Evolutionary conservation across 2,797 vertebrate species (phyloP), one percentile per base, ranked within the genome.

Genomic region (Acipenser oxyrinchus): DNA sequence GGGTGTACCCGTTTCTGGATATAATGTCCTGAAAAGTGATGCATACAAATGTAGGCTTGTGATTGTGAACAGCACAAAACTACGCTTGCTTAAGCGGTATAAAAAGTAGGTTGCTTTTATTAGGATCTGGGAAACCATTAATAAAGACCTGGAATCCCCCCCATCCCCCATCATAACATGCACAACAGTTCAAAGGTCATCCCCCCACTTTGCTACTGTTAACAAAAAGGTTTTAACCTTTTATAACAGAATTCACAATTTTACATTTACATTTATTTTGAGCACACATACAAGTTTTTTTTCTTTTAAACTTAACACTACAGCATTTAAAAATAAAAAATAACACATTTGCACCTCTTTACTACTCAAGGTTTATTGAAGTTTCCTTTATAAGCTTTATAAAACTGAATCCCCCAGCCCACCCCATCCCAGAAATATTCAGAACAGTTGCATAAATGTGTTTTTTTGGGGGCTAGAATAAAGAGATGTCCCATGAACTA

Each of bases 41-140:
- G 23, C 23, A 37, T 37, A 37, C 23, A 37, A 37, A 37, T 37
- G 23, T 37, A 37, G 23, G 2, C 23, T 37, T 37, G 23, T 37
- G 23, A 37, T 37, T 37, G 73, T 77, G 58, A 75, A 80, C 48
- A 73, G 70, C 77, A 84, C 73, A 83, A 83, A 85, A 80, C 84
- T 79, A 80, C 75, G 77, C 6, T 18, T 81, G 77, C 81, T 87
- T 76, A 79, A 85, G 81, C 72, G 69, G 69, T 86, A 87, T 79
- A 83, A 85, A 87, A 87, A 88, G 83, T 81, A 85, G 82, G 79
- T 84, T 83, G 82, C 82, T 82, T 87, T 86, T 85, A 87, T 87
- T 86, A 83, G 85, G 84, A 86, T 85, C 83, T 81, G 83, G 79
- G 76, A 84, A 88, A 86, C 81, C 81, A 86, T 83, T 51, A 71